Conservation (phyloP, 2,113 vertebrate species). For the Salvelinus alpinus region DNA sequence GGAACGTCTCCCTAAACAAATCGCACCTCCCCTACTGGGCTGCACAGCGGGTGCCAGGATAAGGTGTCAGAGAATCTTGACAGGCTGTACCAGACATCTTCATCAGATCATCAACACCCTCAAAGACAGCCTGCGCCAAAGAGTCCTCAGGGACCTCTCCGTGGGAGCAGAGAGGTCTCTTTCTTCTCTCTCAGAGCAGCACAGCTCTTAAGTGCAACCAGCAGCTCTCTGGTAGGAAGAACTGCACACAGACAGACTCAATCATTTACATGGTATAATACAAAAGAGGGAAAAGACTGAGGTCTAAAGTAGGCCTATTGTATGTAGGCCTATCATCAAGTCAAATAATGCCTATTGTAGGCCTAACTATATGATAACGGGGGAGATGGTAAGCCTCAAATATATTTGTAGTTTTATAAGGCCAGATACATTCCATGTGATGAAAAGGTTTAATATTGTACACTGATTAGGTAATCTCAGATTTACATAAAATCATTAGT, state of each 20-base stretch:
- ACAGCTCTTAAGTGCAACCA: constrained; percentile 7
- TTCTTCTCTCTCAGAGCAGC: constrained; percentile 3
- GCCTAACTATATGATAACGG: neutral
- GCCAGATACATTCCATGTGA: constrained; percentile 12
- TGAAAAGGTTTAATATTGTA: constrained; percentile 5
- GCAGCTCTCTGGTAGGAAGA: neutral
- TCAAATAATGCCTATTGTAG: neutral
- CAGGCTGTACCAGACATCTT: constrained; percentile 63
- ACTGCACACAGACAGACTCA: neutral
- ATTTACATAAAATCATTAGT: constrained; percentile 37
- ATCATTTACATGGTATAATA: neutral
- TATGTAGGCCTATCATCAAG: neutral
- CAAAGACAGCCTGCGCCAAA: constrained; percentile 53
- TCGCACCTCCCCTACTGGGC: constrained; percentile 46
- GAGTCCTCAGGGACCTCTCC: constrained; percentile 33
- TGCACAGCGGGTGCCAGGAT: constrained; percentile 42
- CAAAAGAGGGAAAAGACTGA: neutral
- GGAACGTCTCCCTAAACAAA: constrained; percentile 37
- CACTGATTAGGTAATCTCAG: constrained; percentile 9
- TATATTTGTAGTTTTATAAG: constrained; percentile 3
- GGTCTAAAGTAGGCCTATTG: neutral
- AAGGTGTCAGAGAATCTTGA: constrained; percentile 60
- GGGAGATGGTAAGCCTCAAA: neutral
- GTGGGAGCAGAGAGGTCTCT: constrained; percentile 25
- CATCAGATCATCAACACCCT: constrained; percentile 67